These are phyloP conservation scores for Prunella strophiata DNA, from an alignment of 2,797 vertebrate genomes.

Conservation along the genomic window DNA sequence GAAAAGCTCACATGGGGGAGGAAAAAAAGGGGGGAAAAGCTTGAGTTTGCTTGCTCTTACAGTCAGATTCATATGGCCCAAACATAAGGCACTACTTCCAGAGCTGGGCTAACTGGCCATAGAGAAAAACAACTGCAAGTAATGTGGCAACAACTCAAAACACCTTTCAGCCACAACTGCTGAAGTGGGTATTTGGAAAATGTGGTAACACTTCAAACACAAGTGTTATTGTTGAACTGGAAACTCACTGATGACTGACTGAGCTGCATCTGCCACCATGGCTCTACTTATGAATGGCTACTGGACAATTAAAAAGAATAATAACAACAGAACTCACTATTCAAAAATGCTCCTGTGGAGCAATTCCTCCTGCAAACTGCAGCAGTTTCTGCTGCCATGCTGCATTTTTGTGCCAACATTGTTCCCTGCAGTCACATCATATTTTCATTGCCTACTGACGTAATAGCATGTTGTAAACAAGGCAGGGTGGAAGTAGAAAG, in stretches of 20 bases:
- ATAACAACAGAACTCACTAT: not conserved
- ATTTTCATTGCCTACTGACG: not conserved
- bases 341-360: not conserved
- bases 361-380: not conserved
- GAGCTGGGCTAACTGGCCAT: not conserved
- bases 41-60: not conserved
- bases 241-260: not conserved
- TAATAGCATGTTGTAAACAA: not conserved
- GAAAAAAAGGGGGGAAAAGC: not conserved
- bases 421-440: slow-evolving; percentile 8
- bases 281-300: not conserved
- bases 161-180: not conserved
- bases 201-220: not conserved
- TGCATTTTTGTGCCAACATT: not conserved
- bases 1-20: not conserved
- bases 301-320: not conserved
- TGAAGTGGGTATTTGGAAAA: not conserved
- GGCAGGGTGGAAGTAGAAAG: not conserved
- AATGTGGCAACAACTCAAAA: not conserved
- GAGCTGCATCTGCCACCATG: not conserved
- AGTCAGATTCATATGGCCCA: not conserved
- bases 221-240: not conserved
- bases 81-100: not conserved
- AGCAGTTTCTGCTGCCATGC: not conserved
- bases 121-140: not conserved